Percentiles rank a stretch among this genome's conserved stretches.
Conservation (phyloP, 2,113 vertebrate species). For the Phocoena sinus region DNA sequence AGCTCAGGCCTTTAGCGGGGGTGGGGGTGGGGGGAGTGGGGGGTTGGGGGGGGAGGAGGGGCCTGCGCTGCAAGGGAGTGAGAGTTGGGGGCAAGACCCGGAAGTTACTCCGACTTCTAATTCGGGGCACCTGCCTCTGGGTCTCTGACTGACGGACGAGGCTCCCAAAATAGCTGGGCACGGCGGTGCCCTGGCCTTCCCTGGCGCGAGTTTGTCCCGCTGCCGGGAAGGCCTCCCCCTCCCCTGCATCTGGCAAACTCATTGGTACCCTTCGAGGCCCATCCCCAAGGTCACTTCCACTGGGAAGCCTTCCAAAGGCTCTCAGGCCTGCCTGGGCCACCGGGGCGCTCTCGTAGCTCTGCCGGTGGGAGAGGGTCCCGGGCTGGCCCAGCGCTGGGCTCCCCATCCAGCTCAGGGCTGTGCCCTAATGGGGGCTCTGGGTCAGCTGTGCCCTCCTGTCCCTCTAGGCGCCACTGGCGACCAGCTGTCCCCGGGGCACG, state of each 20-base stretch:
- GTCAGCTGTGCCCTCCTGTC: fast-evolving
- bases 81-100: fast-evolving
- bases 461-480: fast-evolving
- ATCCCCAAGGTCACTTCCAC: conserved; percentile 39
- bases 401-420: not conserved
- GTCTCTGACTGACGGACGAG: not conserved
- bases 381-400: not conserved
- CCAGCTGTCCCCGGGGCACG: not conserved
- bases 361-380: not conserved
- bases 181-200: not conserved
- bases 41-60: no score
- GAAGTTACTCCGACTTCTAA: fast-evolving
- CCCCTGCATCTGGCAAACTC: conserved; percentile 25
- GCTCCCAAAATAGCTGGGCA: conserved; percentile 56
- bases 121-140: fast-evolving
- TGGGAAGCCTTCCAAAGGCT: conserved; percentile 18
- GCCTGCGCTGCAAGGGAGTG: not conserved
- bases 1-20: fast-evolving
- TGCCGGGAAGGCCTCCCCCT: conserved; percentile 24
- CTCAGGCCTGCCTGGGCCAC: not conserved
- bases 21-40: no score
- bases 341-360: fast-evolving
- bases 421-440: not conserved
- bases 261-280: conserved; percentile 11
- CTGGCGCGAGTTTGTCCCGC: not conserved